Base-by-base conservation (phyloP, 2,888 invertebrate species). In the Tolmerus cingulatus region DNA sequence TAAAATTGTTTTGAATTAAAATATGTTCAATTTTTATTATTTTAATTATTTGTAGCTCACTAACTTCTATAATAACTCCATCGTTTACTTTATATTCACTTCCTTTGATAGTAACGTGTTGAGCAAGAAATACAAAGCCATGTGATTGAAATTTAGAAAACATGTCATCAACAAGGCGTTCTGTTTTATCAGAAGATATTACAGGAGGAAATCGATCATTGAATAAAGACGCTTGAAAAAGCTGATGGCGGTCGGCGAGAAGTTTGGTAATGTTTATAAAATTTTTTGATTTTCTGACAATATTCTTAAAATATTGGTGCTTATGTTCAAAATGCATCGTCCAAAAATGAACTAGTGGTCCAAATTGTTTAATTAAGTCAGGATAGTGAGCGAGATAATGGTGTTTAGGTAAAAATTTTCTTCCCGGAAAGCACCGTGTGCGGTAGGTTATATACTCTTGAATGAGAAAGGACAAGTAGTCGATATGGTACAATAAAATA, bases 321-420 rank as follows among this genome's bases (percentile, higher is more conserved):
- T 86, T 86, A 43, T 74, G 51, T 27, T 86, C 86, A 27, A 74
- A 86, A 7, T 46, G 86, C 74, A 76, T 74, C 3, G 74, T 86
- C 76, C 46, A 86, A 16, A 74, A 74, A 30, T 74, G 9, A 4
- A 30, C 46, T 37, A 89, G 85, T 27, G 89, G 88, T 23, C 88
- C 89, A 87, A 88, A 88, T 82, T 87, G 37, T 66, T 66, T 87
- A 78, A 88, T 87, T 37, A 87, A 77, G 16, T 78, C 76, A 30
- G 89, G 88, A 82, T 89, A 88, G 66, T 89, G 88, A 19, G 77
- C 55, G 51, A 88, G 86, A 37, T 87, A 89, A 85, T 89, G 88
- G 87, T 88, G 88, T 84, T 88, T 88, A 51, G 88, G 88, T 12
- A 88, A 87, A 74, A 88, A 74, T 12, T 78, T 79, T 27, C 77